Percentiles rank a stretch among this genome's conserved stretches.
Evolutionary conservation across 1,140 invertebrate species (phyloP).

Genomic region (Chironomus striatipennis): DNA sequence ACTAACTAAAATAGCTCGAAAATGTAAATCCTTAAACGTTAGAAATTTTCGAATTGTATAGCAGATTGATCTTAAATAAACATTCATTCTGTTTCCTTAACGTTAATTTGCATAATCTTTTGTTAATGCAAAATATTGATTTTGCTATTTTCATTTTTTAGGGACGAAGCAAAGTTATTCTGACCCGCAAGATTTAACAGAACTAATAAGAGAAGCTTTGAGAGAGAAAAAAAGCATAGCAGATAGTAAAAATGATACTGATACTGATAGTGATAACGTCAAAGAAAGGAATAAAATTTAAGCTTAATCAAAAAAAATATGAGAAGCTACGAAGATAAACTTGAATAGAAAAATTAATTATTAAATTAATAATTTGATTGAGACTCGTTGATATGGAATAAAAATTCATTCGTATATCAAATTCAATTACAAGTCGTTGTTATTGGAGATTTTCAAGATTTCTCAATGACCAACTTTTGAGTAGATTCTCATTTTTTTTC

Average conservation of each 20-base stretch:
- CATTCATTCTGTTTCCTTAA: neutral
- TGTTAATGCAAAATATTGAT: constrained; percentile 24
- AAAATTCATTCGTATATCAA: too few relatives aligned
- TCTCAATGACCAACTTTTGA: too few relatives aligned
- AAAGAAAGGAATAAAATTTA: constrained; percentile 24
- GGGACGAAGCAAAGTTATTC: constrained; percentile 52
- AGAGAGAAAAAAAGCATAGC: constrained; percentile 41
- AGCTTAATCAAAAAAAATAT: neutral
- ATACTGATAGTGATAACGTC: neutral
- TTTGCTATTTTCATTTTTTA: constrained; percentile 36
- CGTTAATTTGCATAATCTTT: neutral
- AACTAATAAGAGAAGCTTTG: constrained; percentile 51
- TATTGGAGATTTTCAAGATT: too few relatives aligned
- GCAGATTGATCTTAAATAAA: neutral
- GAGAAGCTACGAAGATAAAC: too few relatives aligned
- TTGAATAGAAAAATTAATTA: too few relatives aligned
- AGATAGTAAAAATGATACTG: constrained; percentile 22
- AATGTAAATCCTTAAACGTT: neutral
- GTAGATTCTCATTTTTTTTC: too few relatives aligned
- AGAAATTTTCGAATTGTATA: neutral
- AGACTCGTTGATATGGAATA: too few relatives aligned
- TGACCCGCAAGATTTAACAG: constrained; percentile 48
- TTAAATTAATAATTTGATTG: too few relatives aligned
- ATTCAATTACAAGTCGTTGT: too few relatives aligned
- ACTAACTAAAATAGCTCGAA: neutral